A percentile compares a stretch with the other conserved stretches of the same genome.
Conservation (phyloP, 2,888 invertebrate genomes). For the Drosophila kambysellisi region DNA sequence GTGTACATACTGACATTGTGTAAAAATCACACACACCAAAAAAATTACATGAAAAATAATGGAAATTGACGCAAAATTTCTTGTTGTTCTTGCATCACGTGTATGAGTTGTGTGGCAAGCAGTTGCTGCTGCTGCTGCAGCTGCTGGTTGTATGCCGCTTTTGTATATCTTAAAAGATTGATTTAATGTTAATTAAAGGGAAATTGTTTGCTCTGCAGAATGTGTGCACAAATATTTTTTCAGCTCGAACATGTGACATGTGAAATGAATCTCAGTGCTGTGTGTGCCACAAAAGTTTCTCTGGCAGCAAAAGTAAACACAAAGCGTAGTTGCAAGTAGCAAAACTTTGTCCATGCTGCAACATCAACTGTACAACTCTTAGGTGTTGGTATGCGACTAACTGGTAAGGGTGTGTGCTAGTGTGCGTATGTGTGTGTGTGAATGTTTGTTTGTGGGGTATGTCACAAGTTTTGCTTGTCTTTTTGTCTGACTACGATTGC, state of each 20-base stretch:
- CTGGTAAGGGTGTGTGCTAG: slow-evolving; percentile 5
- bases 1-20: neutral
- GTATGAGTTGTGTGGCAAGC: slow-evolving; percentile 11
- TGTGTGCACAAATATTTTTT: slow-evolving; percentile 61
- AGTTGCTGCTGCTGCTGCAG: neutral
- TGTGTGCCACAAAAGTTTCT: slow-evolving; percentile 50
- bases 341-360: slow-evolving; percentile 62
- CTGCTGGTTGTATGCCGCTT: slow-evolving; percentile 1
- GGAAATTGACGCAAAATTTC: slow-evolving; percentile 42
- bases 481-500: slow-evolving; percentile 51
- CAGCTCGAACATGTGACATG: slow-evolving; percentile 52
- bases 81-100: slow-evolving; percentile 14
- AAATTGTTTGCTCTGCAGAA: slow-evolving; percentile 61
- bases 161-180: slow-evolving; percentile 54
- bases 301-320: slow-evolving; percentile 66
- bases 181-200: slow-evolving; percentile 76
- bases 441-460: slow-evolving; percentile 47
- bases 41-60: slow-evolving; percentile 17
- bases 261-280: slow-evolving; percentile 71
- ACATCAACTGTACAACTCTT: slow-evolving; percentile 43
- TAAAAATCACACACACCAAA: slow-evolving; percentile 27
- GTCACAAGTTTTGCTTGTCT: slow-evolving; percentile 72
- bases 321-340: slow-evolving; percentile 54
- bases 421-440: slow-evolving; percentile 19
- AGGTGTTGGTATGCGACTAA: slow-evolving; percentile 47